Base-by-base conservation (phyloP, 2,113 vertebrate genomes). In the Chelonoidis abingdonii region DNA sequence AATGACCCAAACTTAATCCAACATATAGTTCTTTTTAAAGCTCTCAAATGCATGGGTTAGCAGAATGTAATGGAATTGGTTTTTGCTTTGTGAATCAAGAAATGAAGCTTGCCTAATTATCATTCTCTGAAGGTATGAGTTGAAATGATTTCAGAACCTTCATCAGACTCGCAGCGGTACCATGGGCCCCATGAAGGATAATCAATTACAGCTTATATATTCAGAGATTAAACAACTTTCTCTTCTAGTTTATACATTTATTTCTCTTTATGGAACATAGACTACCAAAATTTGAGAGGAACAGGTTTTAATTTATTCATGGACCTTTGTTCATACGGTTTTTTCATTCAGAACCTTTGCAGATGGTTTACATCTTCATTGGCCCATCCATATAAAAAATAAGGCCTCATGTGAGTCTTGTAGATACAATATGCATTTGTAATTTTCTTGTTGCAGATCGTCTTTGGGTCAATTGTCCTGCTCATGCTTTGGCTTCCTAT, bases 401-500 rank as follows among this genome's bases (percentile, higher is more conserved):
- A 72, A 72, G 8, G n/a, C 19, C 9, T 72, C 65, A 38, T 69
- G 31, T 35, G 65, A 38, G 8, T 72, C 35, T 69, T 69, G 16
- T 69, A 69, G 65, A 69, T 69, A n/a, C 4, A 72, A 72, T 38
- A 38, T 84, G 72, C 24, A 78, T n/a, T 72, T 29, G 25, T 47
- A 29, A 47, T 21, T 80, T 94, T 86, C 24, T 89, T 82, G 1
- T 95, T 97, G 82, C 97, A 99, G 99, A 99, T 99, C 90, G 99
- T 99, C 84, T 99, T 99, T 97, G 99, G 99, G 84, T 99, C 99
- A 93, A 99, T 99, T 84, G 99, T 99, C 19, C 98, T 99, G 47
- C 98, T 99, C 93, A 99, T 99, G 99, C 99, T 99, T 86, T 99
- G 99, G 99, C 99, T 99, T 94, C 99, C 99, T 69, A 99, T 99